Base-by-base conservation (phyloP, 2,888 invertebrate genomes). In the Agapetus fuscipes region DNA sequence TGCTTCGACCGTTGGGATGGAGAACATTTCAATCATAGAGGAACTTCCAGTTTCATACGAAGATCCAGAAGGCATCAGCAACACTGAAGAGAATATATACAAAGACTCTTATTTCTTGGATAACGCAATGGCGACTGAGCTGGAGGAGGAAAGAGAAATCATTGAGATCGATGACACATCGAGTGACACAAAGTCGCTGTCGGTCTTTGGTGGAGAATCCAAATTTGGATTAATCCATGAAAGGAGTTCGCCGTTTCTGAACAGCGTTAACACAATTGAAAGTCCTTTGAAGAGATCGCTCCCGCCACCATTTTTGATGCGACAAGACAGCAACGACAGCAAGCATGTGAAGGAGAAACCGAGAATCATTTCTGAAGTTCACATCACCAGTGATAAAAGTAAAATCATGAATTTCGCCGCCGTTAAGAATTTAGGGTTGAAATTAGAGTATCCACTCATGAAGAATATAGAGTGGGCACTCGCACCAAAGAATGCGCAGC, bases 141-240 rank as follows among this genome's bases (percentile, higher is more conserved):
- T 30, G 16, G 25, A 37, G 10, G 44, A 44, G 12, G 37, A 37
- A 33, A 28, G 29, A 16, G 39, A 46, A 20, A 40, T 45, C 7
- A 45, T 43, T 28, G 25, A 39, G 3, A 27, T 43, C 2, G 42
- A 46, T 10, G 46, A 46, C 15, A 37, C 43, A 3, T 46, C 42
- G 6, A 37, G 39, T 15, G 46, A 46, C 30, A 34, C 40, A 17
- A 46, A 46, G 16, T 41, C 41, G 5, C 13, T 37, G 13, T 15
- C 43, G 3, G 14, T 30, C 26, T 38, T 31, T 16, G 36, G 32
- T 2, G 17, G 17, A 6, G 39, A 43, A 26, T 27, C 30, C 10
- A 39, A 38, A 30, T 35, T 28, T 14, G n/a, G 25, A 14, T 27
- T 30, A n/a, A n/a, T 12, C 14, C 17, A 35, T 25, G 31, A 38